These are phyloP conservation scores for Melanophora roralis DNA, from an alignment of 2,888 invertebrate genomes.

Conservation along the genomic window DNA sequence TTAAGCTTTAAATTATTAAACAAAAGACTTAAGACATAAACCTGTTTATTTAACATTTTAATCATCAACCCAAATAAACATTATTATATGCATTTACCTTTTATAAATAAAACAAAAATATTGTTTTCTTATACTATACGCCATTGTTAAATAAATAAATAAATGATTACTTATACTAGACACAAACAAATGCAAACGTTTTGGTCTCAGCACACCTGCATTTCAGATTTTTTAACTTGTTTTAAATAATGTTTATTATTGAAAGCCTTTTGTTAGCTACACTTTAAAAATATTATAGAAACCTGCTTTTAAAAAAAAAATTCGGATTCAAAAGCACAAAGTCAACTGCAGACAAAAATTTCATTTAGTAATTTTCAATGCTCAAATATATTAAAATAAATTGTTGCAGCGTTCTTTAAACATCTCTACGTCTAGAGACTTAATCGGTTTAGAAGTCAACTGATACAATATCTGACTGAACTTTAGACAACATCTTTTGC, in stretches of 20 bases:
- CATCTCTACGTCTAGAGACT: too few relatives aligned
- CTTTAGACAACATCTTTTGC: too few relatives aligned
- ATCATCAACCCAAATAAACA: conserved; percentile 23
- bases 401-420: too few relatives aligned
- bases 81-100: background rate
- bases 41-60: conserved; percentile 43
- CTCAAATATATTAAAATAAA: too few relatives aligned
- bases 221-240: conserved; percentile 26
- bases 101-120: background rate
- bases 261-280: conserved; percentile 52
- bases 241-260: conserved; percentile 51
- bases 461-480: too few relatives aligned
- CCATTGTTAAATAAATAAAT: conserved; percentile 19
- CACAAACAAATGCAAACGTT: background rate
- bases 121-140: conserved; percentile 1
- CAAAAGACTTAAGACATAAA: conserved; percentile 49
- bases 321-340: conserved; percentile 9
- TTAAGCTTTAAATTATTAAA: background rate
- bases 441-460: too few relatives aligned
- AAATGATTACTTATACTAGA: conserved; percentile 40
- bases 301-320: background rate
- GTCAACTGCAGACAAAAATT: background rate
- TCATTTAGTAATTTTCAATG: too few relatives aligned
- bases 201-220: conserved; percentile 53
- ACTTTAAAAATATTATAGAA: conserved; percentile 36